These are phyloP conservation scores for Aphis craccivora DNA, from an alignment of 1,140 invertebrate genomes.

Conservation along the genomic window DNA sequence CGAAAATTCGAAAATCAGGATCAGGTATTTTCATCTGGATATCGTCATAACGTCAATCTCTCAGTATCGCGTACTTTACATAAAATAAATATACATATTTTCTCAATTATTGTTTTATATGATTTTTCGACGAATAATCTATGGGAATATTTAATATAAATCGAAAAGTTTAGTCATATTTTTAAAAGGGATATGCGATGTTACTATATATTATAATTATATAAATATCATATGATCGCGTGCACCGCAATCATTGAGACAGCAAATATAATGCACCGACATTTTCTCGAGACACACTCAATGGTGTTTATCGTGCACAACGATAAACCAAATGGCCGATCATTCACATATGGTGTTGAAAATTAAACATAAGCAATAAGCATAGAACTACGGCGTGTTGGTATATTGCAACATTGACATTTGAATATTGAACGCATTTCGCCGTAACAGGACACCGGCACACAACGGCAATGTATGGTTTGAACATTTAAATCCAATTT, in stretches of 20 bases:
- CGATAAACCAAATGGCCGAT: not conserved
- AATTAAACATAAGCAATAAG: not conserved
- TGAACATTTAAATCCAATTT: not conserved
- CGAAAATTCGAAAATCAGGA: too few species aligned
- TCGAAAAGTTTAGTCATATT: not conserved
- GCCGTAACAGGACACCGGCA: not conserved
- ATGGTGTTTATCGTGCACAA: conserved; percentile 3
- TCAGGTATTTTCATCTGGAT: not conserved
- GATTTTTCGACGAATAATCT: not conserved
- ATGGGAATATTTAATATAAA: not conserved
- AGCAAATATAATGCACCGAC: not conserved
- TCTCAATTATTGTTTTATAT: not conserved
- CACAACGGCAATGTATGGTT: not conserved
- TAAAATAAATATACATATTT: not conserved
- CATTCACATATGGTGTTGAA: not conserved
- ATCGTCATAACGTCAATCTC: not conserved
- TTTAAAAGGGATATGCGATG: not conserved
- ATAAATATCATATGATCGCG: too few species aligned
- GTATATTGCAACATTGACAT: not conserved
- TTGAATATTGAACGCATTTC: not conserved
- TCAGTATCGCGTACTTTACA: not conserved
- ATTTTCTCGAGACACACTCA: not conserved
- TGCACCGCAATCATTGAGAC: not conserved
- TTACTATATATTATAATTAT: not conserved
- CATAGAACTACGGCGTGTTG: not conserved